Evolutionary conservation across 2,888 invertebrate species (phyloP).

Genomic region (Dorcus parallelipipedus): DNA sequence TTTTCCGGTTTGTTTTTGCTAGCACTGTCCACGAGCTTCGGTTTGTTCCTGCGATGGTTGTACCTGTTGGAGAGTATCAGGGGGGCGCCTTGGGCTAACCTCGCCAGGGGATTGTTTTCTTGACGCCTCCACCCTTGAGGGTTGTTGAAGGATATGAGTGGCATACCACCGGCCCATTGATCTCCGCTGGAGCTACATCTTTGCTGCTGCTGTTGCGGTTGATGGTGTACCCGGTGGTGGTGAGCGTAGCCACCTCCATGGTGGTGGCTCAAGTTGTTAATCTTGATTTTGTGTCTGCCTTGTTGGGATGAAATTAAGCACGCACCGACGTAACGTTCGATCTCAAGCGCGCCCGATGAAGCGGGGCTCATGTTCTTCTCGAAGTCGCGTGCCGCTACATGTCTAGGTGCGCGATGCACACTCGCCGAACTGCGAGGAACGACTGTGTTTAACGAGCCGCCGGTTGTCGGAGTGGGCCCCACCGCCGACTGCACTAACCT

Average conservation of each 20-base stretch:
- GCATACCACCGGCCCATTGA: conserved; percentile 73
- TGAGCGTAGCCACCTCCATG: neutral
- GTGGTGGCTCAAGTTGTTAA: conserved; percentile 50
- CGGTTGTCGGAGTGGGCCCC: neutral
- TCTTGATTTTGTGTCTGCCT: conserved; percentile 26
- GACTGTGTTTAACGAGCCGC: neutral
- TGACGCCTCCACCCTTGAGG: conserved; percentile 49
- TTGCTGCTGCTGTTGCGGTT: conserved; percentile 29
- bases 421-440: neutral
- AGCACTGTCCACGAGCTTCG: neutral
- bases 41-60: conserved; percentile 42
- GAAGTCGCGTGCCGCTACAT: neutral
- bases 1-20: neutral
- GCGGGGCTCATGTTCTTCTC: conserved; percentile 65
- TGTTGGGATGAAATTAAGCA: conserved; percentile 55
- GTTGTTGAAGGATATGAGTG: conserved; percentile 65
- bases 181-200: conserved; percentile 50
- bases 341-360: conserved; percentile 58
- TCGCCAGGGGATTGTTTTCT: conserved; percentile 59
- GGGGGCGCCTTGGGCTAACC: conserved; percentile 81
- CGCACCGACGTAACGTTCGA: conserved; percentile 63
- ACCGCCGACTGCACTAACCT: conserved; percentile 42
- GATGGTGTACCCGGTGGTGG: conserved; percentile 11
- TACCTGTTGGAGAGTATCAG: conserved; percentile 69
- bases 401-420: neutral